A percentile compares a stretch with the other conserved stretches of the same genome.
Evolutionary conservation across 1,140 invertebrate genomes (phyloP).

Genomic region (Drosophila bocqueti): DNA sequence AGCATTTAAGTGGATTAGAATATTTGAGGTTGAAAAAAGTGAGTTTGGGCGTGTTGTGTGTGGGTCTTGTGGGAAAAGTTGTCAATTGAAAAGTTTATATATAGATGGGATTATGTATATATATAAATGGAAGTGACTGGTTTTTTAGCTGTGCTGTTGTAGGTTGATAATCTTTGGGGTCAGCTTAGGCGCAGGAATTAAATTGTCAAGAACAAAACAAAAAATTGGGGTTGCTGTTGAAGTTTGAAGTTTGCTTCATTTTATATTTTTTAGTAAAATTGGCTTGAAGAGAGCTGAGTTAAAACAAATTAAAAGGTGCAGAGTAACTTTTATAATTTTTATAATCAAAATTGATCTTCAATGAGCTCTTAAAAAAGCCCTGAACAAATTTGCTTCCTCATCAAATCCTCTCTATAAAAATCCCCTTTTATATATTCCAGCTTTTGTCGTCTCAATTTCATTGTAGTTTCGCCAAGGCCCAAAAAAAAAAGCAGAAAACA

Average conservation of each 20-base stretch:
- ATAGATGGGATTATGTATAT: slow-evolving; percentile 25
- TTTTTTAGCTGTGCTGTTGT: slow-evolving; percentile 28
- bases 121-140: slow-evolving; percentile 1
- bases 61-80: slow-evolving; percentile 58
- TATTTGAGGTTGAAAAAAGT: slow-evolving; percentile 65
- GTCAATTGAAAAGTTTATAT: slow-evolving; percentile 76
- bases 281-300: background rate
- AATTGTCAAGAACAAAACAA: slow-evolving; percentile 13
- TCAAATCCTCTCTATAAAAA: slow-evolving; percentile 7
- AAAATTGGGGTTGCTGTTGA: slow-evolving; percentile 9
- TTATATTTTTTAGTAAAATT: background rate
- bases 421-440: slow-evolving; percentile 21
- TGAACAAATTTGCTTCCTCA: background rate
- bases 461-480: background rate
- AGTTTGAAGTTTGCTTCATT: slow-evolving; percentile 23
- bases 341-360: background rate
- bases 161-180: slow-evolving; percentile 60
- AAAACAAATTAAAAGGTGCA: background rate
- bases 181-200: slow-evolving; percentile 57
- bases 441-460: slow-evolving; percentile 18
- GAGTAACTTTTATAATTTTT: background rate
- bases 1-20: slow-evolving; percentile 83
- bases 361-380: background rate
- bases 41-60: slow-evolving; percentile 7
- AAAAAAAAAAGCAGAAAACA: slow-evolving; percentile 9